phyloP scores from a whole-genome alignment of 2,888 invertebrate species.

The Physocephala rufipes region DNA sequence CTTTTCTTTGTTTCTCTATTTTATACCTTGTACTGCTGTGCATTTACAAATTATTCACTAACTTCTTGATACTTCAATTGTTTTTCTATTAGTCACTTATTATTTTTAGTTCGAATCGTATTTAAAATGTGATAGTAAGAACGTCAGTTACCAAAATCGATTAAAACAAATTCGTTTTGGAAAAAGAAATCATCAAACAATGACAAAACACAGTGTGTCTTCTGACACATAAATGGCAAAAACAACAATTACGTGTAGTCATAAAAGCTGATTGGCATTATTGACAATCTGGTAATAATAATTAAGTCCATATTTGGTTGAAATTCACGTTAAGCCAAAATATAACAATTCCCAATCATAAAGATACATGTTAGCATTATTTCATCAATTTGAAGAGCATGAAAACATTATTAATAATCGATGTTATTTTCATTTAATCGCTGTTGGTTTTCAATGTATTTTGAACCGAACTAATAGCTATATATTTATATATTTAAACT shows the following conservation, averaged over 20 bases:
- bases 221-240: constrained; percentile 22
- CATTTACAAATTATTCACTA: too few relatives aligned
- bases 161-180: too few relatives aligned
- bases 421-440: not conserved
- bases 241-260: too few relatives aligned
- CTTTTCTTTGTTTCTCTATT: too few relatives aligned
- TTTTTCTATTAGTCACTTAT: too few relatives aligned
- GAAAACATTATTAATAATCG: not conserved
- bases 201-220: constrained; percentile 28
- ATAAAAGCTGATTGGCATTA: not conserved
- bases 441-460: not conserved
- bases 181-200: constrained; percentile 4
- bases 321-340: constrained; percentile 52
- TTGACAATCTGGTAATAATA: constrained; percentile 55
- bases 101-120: too few relatives aligned
- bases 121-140: too few relatives aligned
- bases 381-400: not conserved
- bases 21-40: too few relatives aligned
- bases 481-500: not conserved
- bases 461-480: constrained; percentile 12
- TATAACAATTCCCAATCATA: constrained; percentile 6
- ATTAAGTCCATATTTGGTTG: constrained; percentile 58
- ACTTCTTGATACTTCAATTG: too few relatives aligned
- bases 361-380: not conserved
- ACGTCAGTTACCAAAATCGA: too few relatives aligned